phyloP scores from a whole-genome alignment of 2,888 invertebrate species.

The Pteria penguin region DNA sequence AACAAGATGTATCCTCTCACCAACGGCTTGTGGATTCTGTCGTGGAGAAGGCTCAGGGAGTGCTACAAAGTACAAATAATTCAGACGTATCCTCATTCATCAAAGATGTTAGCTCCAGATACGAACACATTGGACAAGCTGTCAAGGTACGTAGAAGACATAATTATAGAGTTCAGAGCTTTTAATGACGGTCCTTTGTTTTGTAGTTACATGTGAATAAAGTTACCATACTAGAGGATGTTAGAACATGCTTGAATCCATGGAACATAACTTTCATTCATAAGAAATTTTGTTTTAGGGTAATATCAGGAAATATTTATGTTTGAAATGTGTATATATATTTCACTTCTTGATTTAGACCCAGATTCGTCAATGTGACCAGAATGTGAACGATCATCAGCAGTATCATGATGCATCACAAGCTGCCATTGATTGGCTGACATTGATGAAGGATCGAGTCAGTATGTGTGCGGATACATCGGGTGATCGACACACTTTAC shows the following conservation, averaged over 20 bases:
- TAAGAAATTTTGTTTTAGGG: too few relatives aligned
- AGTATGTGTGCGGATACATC: constrained; percentile 89
- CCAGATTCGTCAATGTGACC: constrained; percentile 82
- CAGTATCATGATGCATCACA: constrained; percentile 91
- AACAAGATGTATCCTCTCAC: constrained; percentile 94
- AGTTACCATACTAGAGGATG: too few relatives aligned
- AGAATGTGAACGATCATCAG: constrained; percentile 92
- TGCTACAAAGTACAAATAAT: constrained; percentile 84
- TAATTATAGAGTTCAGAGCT: background rate
- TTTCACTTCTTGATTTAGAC: constrained; percentile 59
- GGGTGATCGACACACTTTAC: constrained; percentile 86
- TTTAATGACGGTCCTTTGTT: too few relatives aligned
- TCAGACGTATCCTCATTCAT: constrained; percentile 72
- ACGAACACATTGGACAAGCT: constrained; percentile 65
- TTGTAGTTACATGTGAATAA: too few relatives aligned
- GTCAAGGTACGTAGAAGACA: too few relatives aligned
- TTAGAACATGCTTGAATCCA: too few relatives aligned
- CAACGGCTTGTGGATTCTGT: constrained; percentile 93
- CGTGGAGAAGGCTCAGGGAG: constrained; percentile 90
- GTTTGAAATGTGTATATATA: too few relatives aligned
- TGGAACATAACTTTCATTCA: too few relatives aligned
- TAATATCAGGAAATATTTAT: too few relatives aligned
- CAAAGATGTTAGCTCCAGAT: constrained; percentile 69
- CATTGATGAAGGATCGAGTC: constrained; percentile 89
- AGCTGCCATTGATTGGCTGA: constrained; percentile 91